These are phyloP conservation scores for Cnemophilus loriae DNA, from an alignment of 2,113 vertebrate genomes.

Conservation along the genomic window DNA sequence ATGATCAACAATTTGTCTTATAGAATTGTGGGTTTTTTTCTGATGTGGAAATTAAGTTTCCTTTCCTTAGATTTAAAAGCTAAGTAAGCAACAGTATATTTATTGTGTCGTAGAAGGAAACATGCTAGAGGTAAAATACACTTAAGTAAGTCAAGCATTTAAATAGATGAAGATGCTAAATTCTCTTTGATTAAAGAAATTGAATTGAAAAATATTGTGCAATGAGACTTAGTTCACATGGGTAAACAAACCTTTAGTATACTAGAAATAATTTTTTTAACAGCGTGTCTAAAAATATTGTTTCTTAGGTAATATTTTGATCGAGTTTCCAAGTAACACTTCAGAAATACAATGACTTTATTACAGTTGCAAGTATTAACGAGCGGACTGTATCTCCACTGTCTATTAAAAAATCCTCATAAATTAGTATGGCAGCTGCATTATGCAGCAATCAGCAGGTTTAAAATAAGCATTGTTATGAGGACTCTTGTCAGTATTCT, in stretches of 20 bases:
- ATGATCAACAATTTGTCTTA: not conserved
- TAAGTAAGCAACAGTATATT: not conserved
- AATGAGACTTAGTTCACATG: not conserved
- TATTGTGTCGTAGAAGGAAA: not conserved
- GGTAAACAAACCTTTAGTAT: not conserved
- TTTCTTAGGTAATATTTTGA: not conserved
- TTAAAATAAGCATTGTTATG: constrained; percentile 1
- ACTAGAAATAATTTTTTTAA: not conserved
- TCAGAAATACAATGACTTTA: not conserved
- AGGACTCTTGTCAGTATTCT: not conserved
- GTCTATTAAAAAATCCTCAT: not conserved
- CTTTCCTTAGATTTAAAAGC: not conserved
- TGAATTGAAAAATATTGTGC: not conserved
- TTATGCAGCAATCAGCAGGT: not conserved
- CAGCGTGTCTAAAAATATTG: not conserved
- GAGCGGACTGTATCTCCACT: not conserved
- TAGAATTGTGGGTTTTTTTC: rapidly evolving
- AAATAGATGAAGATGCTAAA: not conserved
- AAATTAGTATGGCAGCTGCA: not conserved
- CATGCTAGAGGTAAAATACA: not conserved
- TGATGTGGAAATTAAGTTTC: not conserved
- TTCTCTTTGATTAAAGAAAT: not conserved
- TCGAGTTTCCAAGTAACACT: not conserved
- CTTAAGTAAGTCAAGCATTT: not conserved
- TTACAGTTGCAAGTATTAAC: not conserved